Evolutionary conservation across 2,797 vertebrate genomes (phyloP), one percentile per base, ranked within the genome.

Genomic region (Aplochiton taeniatus): DNA sequence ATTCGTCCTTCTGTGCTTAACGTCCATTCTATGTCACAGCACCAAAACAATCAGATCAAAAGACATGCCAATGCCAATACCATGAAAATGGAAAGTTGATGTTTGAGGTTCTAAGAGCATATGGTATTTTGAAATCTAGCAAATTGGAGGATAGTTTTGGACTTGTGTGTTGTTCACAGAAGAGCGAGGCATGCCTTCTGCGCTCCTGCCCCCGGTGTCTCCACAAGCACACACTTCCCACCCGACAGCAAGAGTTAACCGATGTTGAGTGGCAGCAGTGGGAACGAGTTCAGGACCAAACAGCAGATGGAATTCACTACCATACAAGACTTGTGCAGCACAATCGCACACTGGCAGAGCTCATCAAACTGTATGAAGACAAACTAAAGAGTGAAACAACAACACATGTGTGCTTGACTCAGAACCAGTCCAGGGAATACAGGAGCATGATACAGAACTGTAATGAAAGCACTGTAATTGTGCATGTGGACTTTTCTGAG

Each of bases 1-100:
- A 69, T 58, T 72, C 71, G 62, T 72, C 65, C 31, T 74, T 72
- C 59, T 74, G 58, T 72, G 65, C 68, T 12, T 59, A 69, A 54
- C 11, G 42, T 53, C 65, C 66, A 42, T 73, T 73, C 42, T 64
- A 66, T 69, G 44, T 69, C 17, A 69, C 61, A 59, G 54, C 55
- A 66, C 61, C 58, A 51, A 69, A 48, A 64, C 54, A 47, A 8
- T 63, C 70, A 10, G 65, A 68, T 48, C 48, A 13, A 13, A 68
- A 73, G 49, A 73, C 61, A 42, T 64, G 60, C 46, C 54, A 44
- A 45, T 73, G 61, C 45, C 55, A 68, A 11, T 48, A 58, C 13
- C 65, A 68, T 58, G 65, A 73, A 43, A 68, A 75, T 67, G 73
- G 63, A 52, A 46, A 51, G 17, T 14, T 65, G 41, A 69, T 69